Evolutionary conservation across 2,797 vertebrate species (phyloP), one percentile per base, ranked within the genome.

Genomic region (Gadopsis marmoratus): DNA sequence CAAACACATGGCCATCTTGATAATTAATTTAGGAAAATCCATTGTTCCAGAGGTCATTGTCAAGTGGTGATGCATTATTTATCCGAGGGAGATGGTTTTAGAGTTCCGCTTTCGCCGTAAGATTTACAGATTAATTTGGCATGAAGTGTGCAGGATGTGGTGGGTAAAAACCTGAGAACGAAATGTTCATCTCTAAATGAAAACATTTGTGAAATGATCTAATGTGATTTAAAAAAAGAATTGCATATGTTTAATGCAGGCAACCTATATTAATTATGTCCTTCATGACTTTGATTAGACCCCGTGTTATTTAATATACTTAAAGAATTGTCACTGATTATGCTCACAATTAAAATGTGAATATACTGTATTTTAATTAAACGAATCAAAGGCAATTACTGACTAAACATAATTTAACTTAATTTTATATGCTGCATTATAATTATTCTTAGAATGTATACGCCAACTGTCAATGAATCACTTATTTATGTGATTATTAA

Each of bases 1-100:
- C 11, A 80, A 76, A 53, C 78, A 79, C 76, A 64, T 79, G 55
- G 60, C 67, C 81, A 80, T 86, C 60, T 81, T 78, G 69, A 86
- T 82, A 74, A 90, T 90, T 86, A 39, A 86, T 86, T 83, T 82
- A 12, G 29, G 65, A 80, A 53, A 89, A 83, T 66, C 63, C 65
- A 82, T 86, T 87, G 76, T 82, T 73, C 19, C 26, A 70, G 41
- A 69, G 72, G 75, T 85, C 77, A 78, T 50, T 79, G 62, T 79
- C 68, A 86, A 79, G 54, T 79, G 43, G 19, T 65, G 41, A 67
- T 88, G 71, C 67, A 86, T 89, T 86, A 84, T 92, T 89, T 48
- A 88, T 72, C 39, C 0, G 5, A 50, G 23, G 47, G 13, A 71
- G 35, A 76, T 63, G 41, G 35, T 74, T 85, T 85, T 84, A 63